Evolutionary conservation across 1,140 invertebrate species (phyloP).

Genomic region (Gonatopus flavifemur): DNA sequence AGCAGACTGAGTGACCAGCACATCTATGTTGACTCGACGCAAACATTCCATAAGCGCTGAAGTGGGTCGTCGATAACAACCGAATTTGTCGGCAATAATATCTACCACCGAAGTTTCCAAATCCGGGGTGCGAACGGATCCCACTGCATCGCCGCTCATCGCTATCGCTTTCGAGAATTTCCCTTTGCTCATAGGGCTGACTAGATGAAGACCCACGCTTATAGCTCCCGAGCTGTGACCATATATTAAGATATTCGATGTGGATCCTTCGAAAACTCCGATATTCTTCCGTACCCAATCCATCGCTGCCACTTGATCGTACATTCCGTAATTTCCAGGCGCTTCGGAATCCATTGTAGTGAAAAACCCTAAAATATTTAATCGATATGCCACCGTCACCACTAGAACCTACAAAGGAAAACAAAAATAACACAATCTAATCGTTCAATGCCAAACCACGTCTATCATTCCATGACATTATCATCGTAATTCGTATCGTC

Average conservation of each 20-base stretch:
- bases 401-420: constrained; percentile 73
- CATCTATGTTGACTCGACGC: constrained; percentile 61
- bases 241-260: constrained; percentile 81
- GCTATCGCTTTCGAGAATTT: constrained; percentile 68
- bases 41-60: constrained; percentile 69
- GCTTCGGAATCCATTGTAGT: constrained; percentile 78
- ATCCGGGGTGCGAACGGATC: constrained; percentile 41
- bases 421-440: background rate
- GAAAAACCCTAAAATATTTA: constrained; percentile 91
- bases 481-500: too few relatives aligned
- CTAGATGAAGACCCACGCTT: constrained; percentile 71
- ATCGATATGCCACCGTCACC: constrained; percentile 74
- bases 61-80: constrained; percentile 67
- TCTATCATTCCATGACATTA: too few relatives aligned
- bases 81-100: constrained; percentile 64
- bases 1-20: constrained; percentile 64
- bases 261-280: constrained; percentile 81
- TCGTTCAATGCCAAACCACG: too few relatives aligned
- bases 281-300: constrained; percentile 87
- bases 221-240: constrained; percentile 81
- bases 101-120: constrained; percentile 59
- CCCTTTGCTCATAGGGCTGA: constrained; percentile 64
- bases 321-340: constrained; percentile 87
- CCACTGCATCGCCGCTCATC: constrained; percentile 74
- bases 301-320: constrained; percentile 87